A percentile compares a stretch with the other conserved stretches of the same genome.
phyloP scores from a whole-genome alignment of 2,797 vertebrate species.

The Phalanger gymnotis region DNA sequence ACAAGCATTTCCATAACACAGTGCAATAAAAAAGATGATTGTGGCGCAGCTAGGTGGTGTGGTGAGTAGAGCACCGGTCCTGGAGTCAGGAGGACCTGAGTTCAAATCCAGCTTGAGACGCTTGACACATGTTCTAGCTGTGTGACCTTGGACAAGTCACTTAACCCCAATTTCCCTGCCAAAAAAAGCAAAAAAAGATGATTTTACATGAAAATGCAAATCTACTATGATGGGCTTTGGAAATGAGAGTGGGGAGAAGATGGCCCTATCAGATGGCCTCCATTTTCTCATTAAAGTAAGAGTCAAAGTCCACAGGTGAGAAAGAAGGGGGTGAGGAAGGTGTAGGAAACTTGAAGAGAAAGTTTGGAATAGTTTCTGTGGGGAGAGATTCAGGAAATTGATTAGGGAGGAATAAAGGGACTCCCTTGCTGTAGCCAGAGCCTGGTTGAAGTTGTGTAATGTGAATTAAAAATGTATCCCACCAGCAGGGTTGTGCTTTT shows the following conservation, averaged over 20 bases:
- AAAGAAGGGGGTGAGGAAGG: not conserved
- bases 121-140: no score
- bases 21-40: no score
- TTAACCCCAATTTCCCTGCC: no score
- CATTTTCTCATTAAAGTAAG: no score
- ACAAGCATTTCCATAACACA: no score
- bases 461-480: not conserved
- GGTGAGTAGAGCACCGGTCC: no score
- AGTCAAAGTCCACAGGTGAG: not conserved
- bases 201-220: no score
- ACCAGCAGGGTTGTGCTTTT: not conserved
- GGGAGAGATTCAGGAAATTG: not conserved
- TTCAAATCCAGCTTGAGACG: no score
- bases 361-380: not conserved
- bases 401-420: not conserved
- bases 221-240: not conserved
- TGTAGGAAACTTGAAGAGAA: not conserved
- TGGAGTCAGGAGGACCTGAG: no score
- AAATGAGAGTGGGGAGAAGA: not conserved
- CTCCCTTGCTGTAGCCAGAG: not conserved
- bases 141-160: no score
- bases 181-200: no score
- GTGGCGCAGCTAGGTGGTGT: no score
- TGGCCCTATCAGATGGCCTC: not conserved
- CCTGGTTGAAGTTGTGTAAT: not conserved